These are phyloP conservation scores for Rhyacophila evoluta DNA, from an alignment of 2,888 invertebrate genomes.

Conservation along the genomic window DNA sequence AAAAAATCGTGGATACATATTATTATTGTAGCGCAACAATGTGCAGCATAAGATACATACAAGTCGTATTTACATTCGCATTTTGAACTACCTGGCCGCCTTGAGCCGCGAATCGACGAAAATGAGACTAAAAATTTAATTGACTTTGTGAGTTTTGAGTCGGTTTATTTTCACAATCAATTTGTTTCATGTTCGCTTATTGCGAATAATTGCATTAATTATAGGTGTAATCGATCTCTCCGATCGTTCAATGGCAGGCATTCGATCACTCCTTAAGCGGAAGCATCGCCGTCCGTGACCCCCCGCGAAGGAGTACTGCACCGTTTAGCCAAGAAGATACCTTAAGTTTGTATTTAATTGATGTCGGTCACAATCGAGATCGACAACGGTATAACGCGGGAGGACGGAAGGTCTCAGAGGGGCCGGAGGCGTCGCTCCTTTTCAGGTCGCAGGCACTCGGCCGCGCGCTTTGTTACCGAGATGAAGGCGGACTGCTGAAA, in stretches of 20 bases:
- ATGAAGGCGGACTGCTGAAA: conserved; percentile 1
- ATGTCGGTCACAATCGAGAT: conserved; percentile 54
- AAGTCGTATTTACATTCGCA: too few species aligned
- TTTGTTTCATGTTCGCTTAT: too few species aligned
- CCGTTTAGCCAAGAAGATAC: conserved; percentile 45
- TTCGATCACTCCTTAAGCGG: neutral
- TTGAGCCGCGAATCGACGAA: too few species aligned
- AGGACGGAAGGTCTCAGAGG: neutral
- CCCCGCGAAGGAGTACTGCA: neutral
- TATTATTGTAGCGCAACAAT: too few species aligned
- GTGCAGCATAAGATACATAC: too few species aligned
- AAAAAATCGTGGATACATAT: too few species aligned
- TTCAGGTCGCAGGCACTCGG: conserved; percentile 13
- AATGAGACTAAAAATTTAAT: too few species aligned
- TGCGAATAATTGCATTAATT: neutral
- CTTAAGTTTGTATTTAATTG: conserved; percentile 54
- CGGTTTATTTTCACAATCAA: too few species aligned
- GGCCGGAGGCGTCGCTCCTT: neutral
- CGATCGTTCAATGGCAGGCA: neutral
- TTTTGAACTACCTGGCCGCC: too few species aligned
- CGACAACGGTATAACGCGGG: conserved; percentile 23
- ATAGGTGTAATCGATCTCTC: neutral
- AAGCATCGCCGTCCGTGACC: neutral
- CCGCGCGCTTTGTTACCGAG: neutral
- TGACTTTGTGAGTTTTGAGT: too few species aligned